Evolutionary conservation across 1,140 invertebrate genomes (phyloP).

Genomic region (Venturia canescens): DNA sequence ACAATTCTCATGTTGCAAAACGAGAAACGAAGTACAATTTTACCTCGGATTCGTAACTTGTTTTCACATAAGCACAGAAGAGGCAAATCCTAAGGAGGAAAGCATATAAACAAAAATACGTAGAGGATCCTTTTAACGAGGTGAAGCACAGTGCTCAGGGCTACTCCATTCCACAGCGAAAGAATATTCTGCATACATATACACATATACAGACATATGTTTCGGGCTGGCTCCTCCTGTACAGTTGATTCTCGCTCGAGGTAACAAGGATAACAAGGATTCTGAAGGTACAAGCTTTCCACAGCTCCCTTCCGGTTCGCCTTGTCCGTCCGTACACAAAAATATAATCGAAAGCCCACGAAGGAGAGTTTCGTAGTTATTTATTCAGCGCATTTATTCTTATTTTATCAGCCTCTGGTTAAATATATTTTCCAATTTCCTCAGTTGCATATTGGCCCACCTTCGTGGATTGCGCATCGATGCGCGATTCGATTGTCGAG

Average conservation of each 20-base stretch:
- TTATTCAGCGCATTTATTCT: neutral
- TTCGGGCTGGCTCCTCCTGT: conserved; percentile 11
- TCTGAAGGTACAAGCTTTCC: conserved; percentile 37
- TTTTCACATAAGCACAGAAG: neutral
- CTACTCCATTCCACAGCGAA: conserved; percentile 31
- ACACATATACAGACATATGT: conserved; percentile 43
- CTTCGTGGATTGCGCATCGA: neutral
- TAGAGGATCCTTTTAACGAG: conserved; percentile 42
- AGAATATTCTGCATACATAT: conserved; percentile 1
- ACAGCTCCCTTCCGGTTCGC: neutral
- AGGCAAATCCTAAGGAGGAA: neutral
- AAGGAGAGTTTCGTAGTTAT: neutral
- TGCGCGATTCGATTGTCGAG: conserved; percentile 10
- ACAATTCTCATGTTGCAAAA: neutral
- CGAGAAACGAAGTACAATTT: neutral
- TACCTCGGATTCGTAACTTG: neutral
- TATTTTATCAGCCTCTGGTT: neutral
- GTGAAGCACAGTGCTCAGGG: conserved; percentile 28
- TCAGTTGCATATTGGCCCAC: neutral
- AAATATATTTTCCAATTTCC: conserved; percentile 18
- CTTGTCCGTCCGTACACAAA: conserved; percentile 21
- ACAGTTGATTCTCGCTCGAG: conserved; percentile 46
- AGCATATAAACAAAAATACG: neutral
- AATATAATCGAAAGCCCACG: neutral
- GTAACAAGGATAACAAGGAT: conserved; percentile 58